A percentile compares a stretch with the other conserved stretches of the same genome.
These are phyloP conservation scores for Kryphioiulus occultus DNA, from an alignment of 2,888 invertebrate genomes.

Conservation along the genomic window DNA sequence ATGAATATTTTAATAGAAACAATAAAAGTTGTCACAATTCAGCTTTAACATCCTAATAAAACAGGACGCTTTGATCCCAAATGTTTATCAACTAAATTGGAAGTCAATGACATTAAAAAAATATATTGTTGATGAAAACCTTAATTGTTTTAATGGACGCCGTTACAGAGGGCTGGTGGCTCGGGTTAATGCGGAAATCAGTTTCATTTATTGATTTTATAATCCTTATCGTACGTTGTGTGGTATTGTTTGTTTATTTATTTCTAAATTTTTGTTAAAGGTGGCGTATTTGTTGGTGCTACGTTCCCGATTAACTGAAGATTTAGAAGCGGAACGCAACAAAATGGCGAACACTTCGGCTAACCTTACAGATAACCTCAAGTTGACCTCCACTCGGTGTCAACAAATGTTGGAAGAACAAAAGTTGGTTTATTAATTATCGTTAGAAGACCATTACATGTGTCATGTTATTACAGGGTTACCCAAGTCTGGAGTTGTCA, in stretches of 20 bases:
- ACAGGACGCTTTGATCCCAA: neutral
- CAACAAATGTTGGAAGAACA: conserved; percentile 48
- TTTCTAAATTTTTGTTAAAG: conserved; percentile 57
- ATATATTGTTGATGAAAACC: neutral
- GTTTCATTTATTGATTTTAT: neutral
- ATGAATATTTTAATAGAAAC: too few species aligned
- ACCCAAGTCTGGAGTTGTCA: too few species aligned
- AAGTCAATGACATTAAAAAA: neutral
- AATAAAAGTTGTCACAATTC: neutral
- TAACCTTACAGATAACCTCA: conserved; percentile 45
- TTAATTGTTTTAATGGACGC: neutral
- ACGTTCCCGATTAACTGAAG: conserved; percentile 63
- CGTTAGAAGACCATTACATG: neutral
- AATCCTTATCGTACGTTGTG: neutral
- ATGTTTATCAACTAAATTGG: neutral
- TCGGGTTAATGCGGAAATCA: neutral
- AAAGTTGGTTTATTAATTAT: conserved; percentile 41
- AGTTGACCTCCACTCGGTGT: conserved; percentile 28
- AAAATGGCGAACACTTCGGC: conserved; percentile 12
- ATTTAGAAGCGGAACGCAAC: conserved; percentile 62
- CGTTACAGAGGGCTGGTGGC: too few species aligned
- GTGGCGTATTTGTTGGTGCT: conserved; percentile 65
- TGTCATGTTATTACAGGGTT: neutral
- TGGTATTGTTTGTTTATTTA: conserved; percentile 38
- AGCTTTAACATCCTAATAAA: neutral